These are phyloP conservation scores for Eudasyphora cyanicolor DNA, from an alignment of 2,888 invertebrate species.

Conservation along the genomic window DNA sequence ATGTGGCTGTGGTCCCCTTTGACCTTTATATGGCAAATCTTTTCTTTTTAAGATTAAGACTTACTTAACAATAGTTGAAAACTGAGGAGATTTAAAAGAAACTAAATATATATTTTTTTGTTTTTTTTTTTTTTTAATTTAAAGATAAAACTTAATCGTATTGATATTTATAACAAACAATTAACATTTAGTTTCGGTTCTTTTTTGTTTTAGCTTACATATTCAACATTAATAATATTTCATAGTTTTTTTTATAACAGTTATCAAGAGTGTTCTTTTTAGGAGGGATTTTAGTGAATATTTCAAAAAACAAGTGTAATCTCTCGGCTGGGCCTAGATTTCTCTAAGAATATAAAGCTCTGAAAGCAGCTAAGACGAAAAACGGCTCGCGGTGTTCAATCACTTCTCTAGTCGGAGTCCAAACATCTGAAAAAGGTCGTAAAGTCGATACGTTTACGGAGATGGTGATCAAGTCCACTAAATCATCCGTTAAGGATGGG, in stretches of 20 bases:
- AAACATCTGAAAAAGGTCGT: too few relatives aligned
- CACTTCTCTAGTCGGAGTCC: too few relatives aligned
- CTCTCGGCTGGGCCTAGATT: too few relatives aligned
- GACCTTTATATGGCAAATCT: conserved; percentile 60
- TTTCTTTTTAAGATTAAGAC: conserved; percentile 58
- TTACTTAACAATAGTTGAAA: conserved; percentile 44
- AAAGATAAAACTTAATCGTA: conserved; percentile 75
- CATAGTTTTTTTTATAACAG: not conserved
- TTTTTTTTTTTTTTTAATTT: conserved; percentile 63
- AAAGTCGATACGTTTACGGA: too few relatives aligned
- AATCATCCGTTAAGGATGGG: too few relatives aligned
- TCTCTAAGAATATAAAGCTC: too few relatives aligned
- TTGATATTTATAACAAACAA: conserved; percentile 65
- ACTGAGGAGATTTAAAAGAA: conserved; percentile 41
- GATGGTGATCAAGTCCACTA: too few relatives aligned
- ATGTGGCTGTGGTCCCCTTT: conserved; percentile 57
- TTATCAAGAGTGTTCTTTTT: not conserved
- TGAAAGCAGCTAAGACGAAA: too few relatives aligned
- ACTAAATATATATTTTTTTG: conserved; percentile 61
- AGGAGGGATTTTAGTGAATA: too few relatives aligned
- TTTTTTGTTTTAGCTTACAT: conserved; percentile 43
- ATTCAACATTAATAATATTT: conserved; percentile 52
- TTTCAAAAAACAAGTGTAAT: too few relatives aligned
- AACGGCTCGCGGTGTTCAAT: too few relatives aligned
- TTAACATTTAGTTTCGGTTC: conserved; percentile 60